phyloP scores from a whole-genome alignment of 1,140 invertebrate genomes.

The Psilanteris sp. region DNA sequence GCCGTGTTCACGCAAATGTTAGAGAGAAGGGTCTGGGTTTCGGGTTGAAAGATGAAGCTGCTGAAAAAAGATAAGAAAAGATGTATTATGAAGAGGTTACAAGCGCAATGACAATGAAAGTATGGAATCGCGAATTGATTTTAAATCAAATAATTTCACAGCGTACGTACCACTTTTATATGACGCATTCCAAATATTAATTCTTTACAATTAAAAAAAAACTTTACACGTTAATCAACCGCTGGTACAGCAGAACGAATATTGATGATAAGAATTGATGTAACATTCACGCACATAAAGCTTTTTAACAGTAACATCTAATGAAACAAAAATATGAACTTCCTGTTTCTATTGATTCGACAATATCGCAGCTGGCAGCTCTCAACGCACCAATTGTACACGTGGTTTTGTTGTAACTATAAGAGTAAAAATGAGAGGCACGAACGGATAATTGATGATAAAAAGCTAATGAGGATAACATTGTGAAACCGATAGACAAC shows the following conservation, averaged over 20 bases:
- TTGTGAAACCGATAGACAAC: constrained; percentile 41
- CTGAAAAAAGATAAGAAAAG: constrained; percentile 82
- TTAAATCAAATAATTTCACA: constrained; percentile 3
- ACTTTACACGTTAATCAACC: background rate
- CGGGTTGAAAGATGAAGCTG: constrained; percentile 83
- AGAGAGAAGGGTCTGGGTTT: constrained; percentile 84
- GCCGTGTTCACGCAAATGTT: constrained; percentile 79
- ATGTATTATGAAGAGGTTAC: constrained; percentile 72
- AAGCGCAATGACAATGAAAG: constrained; percentile 52
- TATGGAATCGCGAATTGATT: constrained; percentile 8
- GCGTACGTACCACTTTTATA: constrained; percentile 16
- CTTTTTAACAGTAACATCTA: constrained; percentile 5
- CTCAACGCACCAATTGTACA: constrained; percentile 61
- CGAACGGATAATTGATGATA: constrained; percentile 19
- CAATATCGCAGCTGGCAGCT: constrained; percentile 66
- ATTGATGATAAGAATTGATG: background rate
- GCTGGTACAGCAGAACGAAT: background rate
- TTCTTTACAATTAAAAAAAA: constrained; percentile 3
- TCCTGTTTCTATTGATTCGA: constrained; percentile 44
- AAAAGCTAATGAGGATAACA: constrained; percentile 35
- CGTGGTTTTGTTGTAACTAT: constrained; percentile 1
- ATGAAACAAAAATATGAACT: constrained; percentile 17
- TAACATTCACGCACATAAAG: constrained; percentile 8
- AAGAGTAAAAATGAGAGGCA: constrained; percentile 5
- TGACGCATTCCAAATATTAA: constrained; percentile 9